phyloP scores from a whole-genome alignment of 1,140 invertebrate species.

The Cydia fagiglandana region DNA sequence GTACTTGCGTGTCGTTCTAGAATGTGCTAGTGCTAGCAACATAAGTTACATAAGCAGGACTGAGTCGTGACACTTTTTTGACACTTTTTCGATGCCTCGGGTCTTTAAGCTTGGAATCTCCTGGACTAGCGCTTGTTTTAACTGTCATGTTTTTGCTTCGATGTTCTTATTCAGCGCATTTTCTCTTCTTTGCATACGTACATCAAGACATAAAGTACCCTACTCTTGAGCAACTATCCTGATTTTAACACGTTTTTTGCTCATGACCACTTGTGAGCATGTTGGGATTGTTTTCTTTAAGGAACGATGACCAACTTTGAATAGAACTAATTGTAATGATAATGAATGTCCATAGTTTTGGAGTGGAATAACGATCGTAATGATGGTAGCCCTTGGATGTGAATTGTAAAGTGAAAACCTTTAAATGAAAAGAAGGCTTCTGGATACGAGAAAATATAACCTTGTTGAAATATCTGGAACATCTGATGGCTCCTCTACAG shows the following conservation, averaged over 20 bases:
- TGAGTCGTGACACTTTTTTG: too few species aligned
- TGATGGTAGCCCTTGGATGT: constrained; percentile 24
- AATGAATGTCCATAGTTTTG: constrained; percentile 21
- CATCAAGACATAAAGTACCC: constrained; percentile 4
- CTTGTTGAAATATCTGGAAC: background rate
- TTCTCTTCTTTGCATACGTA: constrained; percentile 30
- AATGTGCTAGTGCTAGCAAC: too few species aligned
- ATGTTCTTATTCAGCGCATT: constrained; percentile 20
- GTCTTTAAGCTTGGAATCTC: background rate
- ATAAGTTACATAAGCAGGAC: too few species aligned
- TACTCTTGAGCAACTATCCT: constrained; percentile 31
- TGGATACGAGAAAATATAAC: background rate
- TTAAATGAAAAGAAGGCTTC: constrained; percentile 2
- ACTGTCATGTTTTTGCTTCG: constrained; percentile 23
- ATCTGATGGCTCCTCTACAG: too few species aligned
- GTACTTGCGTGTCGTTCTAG: too few species aligned
- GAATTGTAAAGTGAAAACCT: background rate
- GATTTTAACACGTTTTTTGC: constrained; percentile 14
- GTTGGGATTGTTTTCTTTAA: constrained; percentile 27
- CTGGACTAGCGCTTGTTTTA: constrained; percentile 25
- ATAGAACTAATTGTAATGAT: constrained; percentile 8
- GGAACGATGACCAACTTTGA: constrained; percentile 30
- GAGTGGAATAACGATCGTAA: background rate
- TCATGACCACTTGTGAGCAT: constrained; percentile 25
- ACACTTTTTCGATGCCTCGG: too few species aligned